These are phyloP conservation scores for Hiodon alosoides DNA, from an alignment of 2,113 vertebrate genomes.

Conservation along the genomic window DNA sequence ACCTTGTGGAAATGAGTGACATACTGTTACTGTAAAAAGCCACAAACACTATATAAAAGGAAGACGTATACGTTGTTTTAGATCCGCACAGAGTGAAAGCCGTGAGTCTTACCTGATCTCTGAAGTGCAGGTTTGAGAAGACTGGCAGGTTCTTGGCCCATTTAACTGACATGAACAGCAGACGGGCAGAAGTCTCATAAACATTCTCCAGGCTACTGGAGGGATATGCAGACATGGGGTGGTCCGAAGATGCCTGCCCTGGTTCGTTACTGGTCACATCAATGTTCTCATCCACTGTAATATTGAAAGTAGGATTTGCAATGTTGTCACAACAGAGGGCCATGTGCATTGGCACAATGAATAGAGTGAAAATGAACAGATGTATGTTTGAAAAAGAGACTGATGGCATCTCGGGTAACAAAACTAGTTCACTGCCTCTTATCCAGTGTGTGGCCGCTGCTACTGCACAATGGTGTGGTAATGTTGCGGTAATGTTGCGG, in stretches of 20 bases:
- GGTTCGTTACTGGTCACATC: slow-evolving; percentile 88
- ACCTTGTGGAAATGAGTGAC: no score
- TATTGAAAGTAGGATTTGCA: slow-evolving; percentile 3
- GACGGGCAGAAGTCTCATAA: slow-evolving; percentile 83
- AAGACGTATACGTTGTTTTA: no score
- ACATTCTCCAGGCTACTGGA: slow-evolving; percentile 70
- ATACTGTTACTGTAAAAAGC: no score
- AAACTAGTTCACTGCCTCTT: neutral
- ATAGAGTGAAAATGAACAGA: no score
- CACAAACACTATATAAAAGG: no score
- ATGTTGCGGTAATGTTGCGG: no score
- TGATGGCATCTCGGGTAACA: no score
- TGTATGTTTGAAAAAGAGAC: no score
- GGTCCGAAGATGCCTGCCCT: slow-evolving; percentile 60
- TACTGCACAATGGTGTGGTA: neutral
- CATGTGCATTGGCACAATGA: no score
- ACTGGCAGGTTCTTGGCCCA: slow-evolving; percentile 96
- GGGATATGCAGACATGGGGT: slow-evolving; percentile 66
- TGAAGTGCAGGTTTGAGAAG: slow-evolving; percentile 92
- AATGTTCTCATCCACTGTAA: slow-evolving; percentile 81
- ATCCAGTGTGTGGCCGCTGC: neutral
- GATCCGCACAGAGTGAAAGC: no score
- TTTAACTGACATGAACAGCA: slow-evolving; percentile 96
- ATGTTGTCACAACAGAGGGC: no score
- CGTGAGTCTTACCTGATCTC: slow-evolving; percentile 77